Conservation (phyloP, 2,113 vertebrate species). For the Triplophysa tibetana region DNA sequence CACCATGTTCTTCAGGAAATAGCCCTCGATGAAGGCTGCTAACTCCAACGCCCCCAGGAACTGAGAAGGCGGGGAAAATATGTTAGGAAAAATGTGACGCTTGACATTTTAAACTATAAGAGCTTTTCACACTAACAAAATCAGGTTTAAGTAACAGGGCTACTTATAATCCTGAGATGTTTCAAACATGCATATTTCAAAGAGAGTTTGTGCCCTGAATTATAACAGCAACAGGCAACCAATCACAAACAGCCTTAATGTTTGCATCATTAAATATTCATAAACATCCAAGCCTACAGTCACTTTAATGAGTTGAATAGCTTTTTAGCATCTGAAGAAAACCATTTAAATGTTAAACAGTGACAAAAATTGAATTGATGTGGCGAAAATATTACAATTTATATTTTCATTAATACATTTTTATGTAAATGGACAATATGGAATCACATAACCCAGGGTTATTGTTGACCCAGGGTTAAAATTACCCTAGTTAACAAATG, state of each 20-base stretch:
- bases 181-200: too few relatives aligned
- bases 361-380: background rate
- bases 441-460: background rate
- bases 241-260: background rate
- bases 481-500: background rate
- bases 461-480: background rate
- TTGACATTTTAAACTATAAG: background rate
- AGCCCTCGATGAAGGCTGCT: conserved; percentile 77
- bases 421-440: background rate
- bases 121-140: background rate
- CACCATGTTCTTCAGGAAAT: conserved; percentile 82
- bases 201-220: background rate
- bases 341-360: background rate
- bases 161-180: too few relatives aligned
- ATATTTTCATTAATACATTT: too few relatives aligned
- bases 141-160: too few relatives aligned
- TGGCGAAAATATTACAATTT: too few relatives aligned
- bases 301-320: background rate
- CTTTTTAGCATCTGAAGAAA: background rate
- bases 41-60: conserved; percentile 75
- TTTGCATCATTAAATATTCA: background rate
- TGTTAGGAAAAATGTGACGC: background rate
- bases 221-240: background rate
- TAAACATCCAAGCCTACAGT: background rate
- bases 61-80: conserved; percentile 46